Evolutionary conservation across 2,113 vertebrate genomes (phyloP).

Genomic region (Scytalopus superciliaris): DNA sequence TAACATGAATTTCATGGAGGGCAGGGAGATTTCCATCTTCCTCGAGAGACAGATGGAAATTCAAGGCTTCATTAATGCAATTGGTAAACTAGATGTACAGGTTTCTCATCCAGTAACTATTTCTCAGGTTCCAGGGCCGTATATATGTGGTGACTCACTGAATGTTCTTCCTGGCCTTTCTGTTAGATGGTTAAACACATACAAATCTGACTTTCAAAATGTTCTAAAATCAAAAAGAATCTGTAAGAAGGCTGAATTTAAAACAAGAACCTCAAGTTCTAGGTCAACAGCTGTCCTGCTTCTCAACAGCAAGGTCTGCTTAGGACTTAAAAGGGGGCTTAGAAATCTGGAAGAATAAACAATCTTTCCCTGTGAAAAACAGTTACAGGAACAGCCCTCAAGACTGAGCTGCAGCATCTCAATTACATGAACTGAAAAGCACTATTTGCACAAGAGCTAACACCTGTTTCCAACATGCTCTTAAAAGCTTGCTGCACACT

Average conservation of each 20-base stretch:
- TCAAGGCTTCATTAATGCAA: constrained; percentile 13
- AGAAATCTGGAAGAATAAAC: not conserved
- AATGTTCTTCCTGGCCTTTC: not conserved
- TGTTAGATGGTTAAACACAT: not conserved
- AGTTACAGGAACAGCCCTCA: not conserved
- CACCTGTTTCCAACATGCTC: not conserved
- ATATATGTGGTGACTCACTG: not conserved
- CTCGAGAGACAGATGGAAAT: constrained; percentile 13
- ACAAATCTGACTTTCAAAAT: not conserved
- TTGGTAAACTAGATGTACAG: not conserved
- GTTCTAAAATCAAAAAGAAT: not conserved
- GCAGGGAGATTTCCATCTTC: constrained; percentile 7
- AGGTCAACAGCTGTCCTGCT: constrained; percentile 10
- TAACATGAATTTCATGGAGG: not conserved
- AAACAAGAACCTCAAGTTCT: not conserved
- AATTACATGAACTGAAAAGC: not conserved
- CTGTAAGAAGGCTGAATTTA: not conserved
- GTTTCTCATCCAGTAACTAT: not conserved
- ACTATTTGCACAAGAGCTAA: not conserved
- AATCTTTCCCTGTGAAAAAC: not conserved
- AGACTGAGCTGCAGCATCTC: not conserved
- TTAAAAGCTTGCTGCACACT: not conserved
- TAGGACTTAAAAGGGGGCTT: not conserved
- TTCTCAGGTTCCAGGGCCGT: not conserved
- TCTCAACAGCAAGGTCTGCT: not conserved